Percentiles rank a stretch among this genome's conserved stretches.
phyloP scores from a whole-genome alignment of 1,140 invertebrate species.

The Carposina sasakii region DNA sequence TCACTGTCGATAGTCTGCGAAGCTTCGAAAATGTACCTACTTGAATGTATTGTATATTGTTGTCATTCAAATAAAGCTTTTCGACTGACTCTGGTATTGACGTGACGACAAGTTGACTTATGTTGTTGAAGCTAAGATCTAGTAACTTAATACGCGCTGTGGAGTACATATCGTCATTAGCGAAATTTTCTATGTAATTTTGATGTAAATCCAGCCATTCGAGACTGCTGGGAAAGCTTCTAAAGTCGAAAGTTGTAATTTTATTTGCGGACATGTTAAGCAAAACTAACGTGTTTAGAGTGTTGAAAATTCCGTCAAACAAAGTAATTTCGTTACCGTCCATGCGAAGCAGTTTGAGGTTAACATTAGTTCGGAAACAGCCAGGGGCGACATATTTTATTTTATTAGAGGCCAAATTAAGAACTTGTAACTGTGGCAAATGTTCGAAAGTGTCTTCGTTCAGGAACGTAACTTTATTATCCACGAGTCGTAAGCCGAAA shows the following conservation, averaged over 20 bases:
- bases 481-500: conserved; percentile 77
- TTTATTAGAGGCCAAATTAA: conserved; percentile 81
- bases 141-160: conserved; percentile 80
- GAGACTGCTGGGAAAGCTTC: conserved; percentile 77
- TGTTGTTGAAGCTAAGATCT: conserved; percentile 83
- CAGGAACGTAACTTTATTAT: conserved; percentile 79
- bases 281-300: conserved; percentile 78
- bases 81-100: conserved; percentile 83
- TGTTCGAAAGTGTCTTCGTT: conserved; percentile 78
- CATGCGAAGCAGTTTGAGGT: conserved; percentile 77
- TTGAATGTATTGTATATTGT: conserved; percentile 79
- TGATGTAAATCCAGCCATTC: conserved; percentile 82
- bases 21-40: conserved; percentile 83
- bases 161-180: conserved; percentile 52
- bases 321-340: conserved; percentile 79
- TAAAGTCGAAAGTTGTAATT: conserved; percentile 79
- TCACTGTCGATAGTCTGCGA: conserved; percentile 79
- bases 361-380: conserved; percentile 78
- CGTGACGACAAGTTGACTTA: conserved; percentile 78
- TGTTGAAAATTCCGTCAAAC: conserved; percentile 78
- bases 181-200: conserved; percentile 74
- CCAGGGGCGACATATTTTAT: conserved; percentile 77
- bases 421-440: conserved; percentile 76
- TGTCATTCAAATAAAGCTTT: conserved; percentile 84
- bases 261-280: conserved; percentile 82